These are phyloP conservation scores for Dascyllus trimaculatus DNA, from an alignment of 2,113 vertebrate species.

Conservation along the genomic window DNA sequence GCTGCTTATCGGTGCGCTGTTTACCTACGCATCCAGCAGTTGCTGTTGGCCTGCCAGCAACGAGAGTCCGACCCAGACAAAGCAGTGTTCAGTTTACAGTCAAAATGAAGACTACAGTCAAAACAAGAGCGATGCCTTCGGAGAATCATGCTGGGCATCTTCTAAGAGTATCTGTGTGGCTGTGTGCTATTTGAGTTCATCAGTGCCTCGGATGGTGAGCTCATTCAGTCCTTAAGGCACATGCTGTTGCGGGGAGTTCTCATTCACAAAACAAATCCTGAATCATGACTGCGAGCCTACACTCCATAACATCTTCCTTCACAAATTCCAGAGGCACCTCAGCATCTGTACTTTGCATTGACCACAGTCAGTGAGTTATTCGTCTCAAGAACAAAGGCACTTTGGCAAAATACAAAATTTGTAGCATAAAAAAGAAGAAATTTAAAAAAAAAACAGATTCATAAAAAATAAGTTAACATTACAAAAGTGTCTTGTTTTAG, in stretches of 20 bases:
- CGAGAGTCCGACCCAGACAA: constrained; percentile 71
- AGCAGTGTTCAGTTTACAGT: constrained; percentile 77
- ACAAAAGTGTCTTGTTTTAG: constrained; percentile 81
- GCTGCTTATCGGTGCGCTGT: constrained; percentile 48
- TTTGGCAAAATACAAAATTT: constrained; percentile 81
- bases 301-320: constrained; percentile 45
- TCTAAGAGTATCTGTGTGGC: constrained; percentile 15
- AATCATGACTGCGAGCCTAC: constrained; percentile 32
- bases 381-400: constrained; percentile 79
- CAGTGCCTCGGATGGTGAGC: constrained; percentile 41
- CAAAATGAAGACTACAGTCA: constrained; percentile 80
- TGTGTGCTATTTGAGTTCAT: constrained; percentile 53
- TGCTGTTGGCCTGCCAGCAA: constrained; percentile 63
- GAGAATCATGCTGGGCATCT: constrained; percentile 38
- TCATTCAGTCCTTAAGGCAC: constrained; percentile 75
- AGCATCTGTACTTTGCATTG: constrained; percentile 50
- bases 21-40: constrained; percentile 63
- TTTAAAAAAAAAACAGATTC: constrained; percentile 47
- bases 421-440: constrained; percentile 57
- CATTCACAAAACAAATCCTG: constrained; percentile 50
- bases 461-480: constrained; percentile 87
- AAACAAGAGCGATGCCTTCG: constrained; percentile 68
- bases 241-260: constrained; percentile 31
- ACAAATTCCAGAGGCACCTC: constrained; percentile 60
- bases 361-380: constrained; percentile 48